Evolutionary conservation across 2,113 vertebrate genomes (phyloP), one percentile per base, ranked within the genome.

Genomic region (Haplochromis burtoni): DNA sequence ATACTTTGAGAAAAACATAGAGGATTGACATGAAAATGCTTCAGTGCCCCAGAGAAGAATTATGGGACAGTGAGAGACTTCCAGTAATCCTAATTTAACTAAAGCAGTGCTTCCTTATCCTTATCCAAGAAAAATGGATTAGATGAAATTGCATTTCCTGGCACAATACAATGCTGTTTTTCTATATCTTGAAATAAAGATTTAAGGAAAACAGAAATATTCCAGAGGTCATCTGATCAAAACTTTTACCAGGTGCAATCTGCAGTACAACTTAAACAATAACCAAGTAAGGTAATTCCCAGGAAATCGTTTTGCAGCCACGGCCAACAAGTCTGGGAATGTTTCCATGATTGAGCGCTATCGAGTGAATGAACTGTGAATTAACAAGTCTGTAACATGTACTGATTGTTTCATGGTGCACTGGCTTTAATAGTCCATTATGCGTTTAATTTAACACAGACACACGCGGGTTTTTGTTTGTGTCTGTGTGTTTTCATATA

Each of bases 361-460:
- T n/a, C 47, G 80, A 87, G 38, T 2, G 80, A 89, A 90, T 93
- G 87, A 93, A 89, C 78, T 90, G 82, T 80, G 63, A 86, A 89
- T 91, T 88, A 94, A 94, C 93, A 87, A 91, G 86, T 81, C 81
- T 91, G 87, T 84, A 87, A 93, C 89, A 86, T 59, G 14, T 81
- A 81, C 81, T 90, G 85, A 91, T 89, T 90, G 92, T 91, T 95
- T 94, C 91, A 95, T 86, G 90, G 89, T 86, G 92, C 93, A 93
- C 94, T 94, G 89, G 45, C 55, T 95, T 95, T 94, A 91, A 94
- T 87, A 95, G 85, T 88, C 82, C 80, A 83, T 87, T 83, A 84
- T 91, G 76, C 71, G 2, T 93, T 91, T 92, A 66, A 91, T 92
- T 87, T 86, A 38, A 2, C 63, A 68, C 33, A 68, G 33, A 68